Conservation (phyloP, 2,888 invertebrate species). For the Malthinus flaveolus region DNA sequence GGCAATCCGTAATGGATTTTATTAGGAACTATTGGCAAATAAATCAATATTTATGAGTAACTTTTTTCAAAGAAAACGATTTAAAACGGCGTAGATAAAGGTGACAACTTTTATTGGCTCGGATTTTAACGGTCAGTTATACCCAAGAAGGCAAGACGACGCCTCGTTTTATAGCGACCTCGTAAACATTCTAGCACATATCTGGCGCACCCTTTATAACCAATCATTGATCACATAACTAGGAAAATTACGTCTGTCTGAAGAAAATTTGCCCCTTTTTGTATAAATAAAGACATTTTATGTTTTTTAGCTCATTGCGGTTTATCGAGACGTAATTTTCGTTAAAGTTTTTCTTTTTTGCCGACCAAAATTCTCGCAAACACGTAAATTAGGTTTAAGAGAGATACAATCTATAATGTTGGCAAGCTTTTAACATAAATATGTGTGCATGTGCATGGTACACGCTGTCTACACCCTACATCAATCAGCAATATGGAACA, state of each 20-base stretch:
- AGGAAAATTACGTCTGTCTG: constrained; percentile 30
- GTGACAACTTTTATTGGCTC: constrained; percentile 42
- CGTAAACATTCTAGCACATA: constrained; percentile 34
- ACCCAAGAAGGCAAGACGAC: constrained; percentile 39
- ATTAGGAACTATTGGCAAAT: constrained; percentile 19
- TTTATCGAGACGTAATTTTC: too few relatives aligned
- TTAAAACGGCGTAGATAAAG: constrained; percentile 37
- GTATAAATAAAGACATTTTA: constrained; percentile 3
- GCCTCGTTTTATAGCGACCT: constrained; percentile 36
- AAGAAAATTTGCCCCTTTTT: not conserved
- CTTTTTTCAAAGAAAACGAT: constrained; percentile 24
- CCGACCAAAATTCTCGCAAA: constrained; percentile 6
- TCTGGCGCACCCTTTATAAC: constrained; percentile 39
- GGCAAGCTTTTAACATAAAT: constrained; percentile 33
- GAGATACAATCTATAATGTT: constrained; percentile 38
- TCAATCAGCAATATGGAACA: constrained; percentile 46
- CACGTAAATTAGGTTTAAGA: constrained; percentile 38
- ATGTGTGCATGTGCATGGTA: constrained; percentile 43
- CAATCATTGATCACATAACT: constrained; percentile 39
- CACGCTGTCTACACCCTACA: constrained; percentile 40
- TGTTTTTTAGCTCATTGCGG: not conserved
- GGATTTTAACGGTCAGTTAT: constrained; percentile 46
- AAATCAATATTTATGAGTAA: constrained; percentile 31
- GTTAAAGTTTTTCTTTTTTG: too few relatives aligned
- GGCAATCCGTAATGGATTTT: constrained; percentile 20